Percentiles rank a stretch among this genome's conserved stretches.
phyloP scores from a whole-genome alignment of 2,888 invertebrate species.

The Hecatera dysodea region DNA sequence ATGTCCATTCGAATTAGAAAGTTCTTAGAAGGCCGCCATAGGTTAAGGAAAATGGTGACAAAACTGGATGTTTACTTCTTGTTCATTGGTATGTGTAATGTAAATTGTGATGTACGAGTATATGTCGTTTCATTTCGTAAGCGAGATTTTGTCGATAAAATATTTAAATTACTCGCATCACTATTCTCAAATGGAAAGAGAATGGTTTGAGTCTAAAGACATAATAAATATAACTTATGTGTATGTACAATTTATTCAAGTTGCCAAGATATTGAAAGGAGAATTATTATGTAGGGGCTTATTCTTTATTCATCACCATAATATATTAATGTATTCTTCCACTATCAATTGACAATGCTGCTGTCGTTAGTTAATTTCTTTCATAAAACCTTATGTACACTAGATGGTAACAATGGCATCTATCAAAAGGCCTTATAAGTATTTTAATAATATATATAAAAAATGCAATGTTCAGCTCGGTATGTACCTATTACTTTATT shows the following conservation, averaged over 20 bases:
- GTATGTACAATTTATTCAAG: neutral
- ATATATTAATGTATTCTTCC: neutral
- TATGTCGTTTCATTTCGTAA: conserved; percentile 21
- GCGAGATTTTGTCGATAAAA: conserved; percentile 35
- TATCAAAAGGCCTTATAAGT: too few relatives aligned
- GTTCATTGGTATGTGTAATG: conserved; percentile 45
- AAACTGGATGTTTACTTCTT: conserved; percentile 48
- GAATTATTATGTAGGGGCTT: neutral
- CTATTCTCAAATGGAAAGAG: conserved; percentile 8
- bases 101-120: conserved; percentile 41
- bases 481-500: too few relatives aligned
- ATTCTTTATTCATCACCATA: neutral
- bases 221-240: conserved; percentile 7
- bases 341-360: neutral
- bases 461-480: too few relatives aligned
- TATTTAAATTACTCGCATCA: conserved; percentile 18
- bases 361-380: neutral
- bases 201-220: neutral
- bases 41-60: conserved; percentile 43
- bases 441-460: too few relatives aligned
- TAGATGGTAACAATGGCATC: too few relatives aligned
- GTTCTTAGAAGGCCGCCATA: conserved; percentile 54
- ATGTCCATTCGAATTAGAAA: conserved; percentile 62
- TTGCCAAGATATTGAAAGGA: neutral
- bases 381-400: neutral